Conservation (phyloP, 2,888 invertebrate genomes). For the Entomobrya multifasciata region DNA sequence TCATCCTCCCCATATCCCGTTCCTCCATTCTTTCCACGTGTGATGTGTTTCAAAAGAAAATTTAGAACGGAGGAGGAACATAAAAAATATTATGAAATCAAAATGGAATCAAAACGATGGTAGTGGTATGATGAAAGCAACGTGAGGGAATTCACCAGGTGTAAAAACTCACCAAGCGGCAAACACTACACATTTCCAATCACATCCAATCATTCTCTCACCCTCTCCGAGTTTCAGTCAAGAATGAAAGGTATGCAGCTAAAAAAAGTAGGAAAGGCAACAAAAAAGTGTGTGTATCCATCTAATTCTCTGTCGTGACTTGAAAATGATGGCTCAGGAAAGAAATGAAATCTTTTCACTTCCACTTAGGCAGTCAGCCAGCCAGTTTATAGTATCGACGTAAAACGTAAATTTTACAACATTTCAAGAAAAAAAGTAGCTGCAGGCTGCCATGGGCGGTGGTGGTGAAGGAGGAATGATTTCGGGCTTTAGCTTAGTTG, state of each 20-base stretch:
- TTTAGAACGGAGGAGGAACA: neutral
- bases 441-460: too few relatives aligned
- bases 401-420: constrained; percentile 6
- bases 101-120: constrained; percentile 61
- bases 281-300: neutral
- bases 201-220: constrained; percentile 71
- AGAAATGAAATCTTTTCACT: constrained; percentile 52
- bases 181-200: constrained; percentile 54
- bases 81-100: constrained; percentile 45
- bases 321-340: neutral
- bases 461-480: neutral
- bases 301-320: too few relatives aligned
- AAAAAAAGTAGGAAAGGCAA: neutral
- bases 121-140: constrained; percentile 45
- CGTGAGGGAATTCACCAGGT: constrained; percentile 76
- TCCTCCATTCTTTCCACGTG: neutral
- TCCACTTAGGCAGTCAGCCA: constrained; percentile 21
- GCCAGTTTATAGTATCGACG: constrained; percentile 1
- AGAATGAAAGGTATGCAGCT: neutral
- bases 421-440: constrained; percentile 16
- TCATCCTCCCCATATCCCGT: too few relatives aligned
- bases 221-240: constrained; percentile 39
- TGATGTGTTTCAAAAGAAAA: neutral
- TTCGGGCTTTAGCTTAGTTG: neutral
- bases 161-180: constrained; percentile 78